Evolutionary conservation across 2,113 vertebrate genomes (phyloP).

Genomic region (Rhagologus leucostigma): DNA sequence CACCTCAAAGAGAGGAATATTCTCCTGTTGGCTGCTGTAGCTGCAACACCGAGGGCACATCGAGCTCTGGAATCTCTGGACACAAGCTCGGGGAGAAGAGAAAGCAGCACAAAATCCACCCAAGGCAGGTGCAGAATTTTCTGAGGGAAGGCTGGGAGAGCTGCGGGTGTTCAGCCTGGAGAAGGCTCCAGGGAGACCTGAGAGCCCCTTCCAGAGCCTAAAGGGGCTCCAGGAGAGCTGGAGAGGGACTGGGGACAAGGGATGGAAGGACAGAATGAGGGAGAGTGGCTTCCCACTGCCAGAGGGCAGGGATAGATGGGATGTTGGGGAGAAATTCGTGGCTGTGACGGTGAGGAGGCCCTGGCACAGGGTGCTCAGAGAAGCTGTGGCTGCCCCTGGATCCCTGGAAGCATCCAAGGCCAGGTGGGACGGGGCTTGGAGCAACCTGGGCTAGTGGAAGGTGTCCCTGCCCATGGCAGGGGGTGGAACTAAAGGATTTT

Average conservation of each 20-base stretch:
- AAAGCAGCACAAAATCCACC: neutral
- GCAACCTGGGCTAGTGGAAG: rapidly evolving
- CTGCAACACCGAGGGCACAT: neutral
- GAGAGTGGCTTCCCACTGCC: neutral
- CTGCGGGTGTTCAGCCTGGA: neutral
- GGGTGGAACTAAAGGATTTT: neutral
- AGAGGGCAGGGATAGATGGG: rapidly evolving
- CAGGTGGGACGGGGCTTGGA: rapidly evolving
- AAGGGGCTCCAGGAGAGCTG: neutral
- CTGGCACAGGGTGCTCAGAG: rapidly evolving
- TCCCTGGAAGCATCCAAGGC: neutral
- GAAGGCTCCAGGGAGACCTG: neutral
- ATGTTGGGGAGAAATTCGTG: rapidly evolving
- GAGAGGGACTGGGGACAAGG: neutral
- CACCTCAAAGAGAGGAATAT: neutral
- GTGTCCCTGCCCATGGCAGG: too few species aligned
- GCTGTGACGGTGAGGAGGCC: rapidly evolving
- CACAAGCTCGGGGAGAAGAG: neutral
- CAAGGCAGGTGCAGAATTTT: neutral
- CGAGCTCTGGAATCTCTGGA: neutral
- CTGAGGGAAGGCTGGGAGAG: neutral
- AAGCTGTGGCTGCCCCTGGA: neutral
- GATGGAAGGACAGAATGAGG: neutral
- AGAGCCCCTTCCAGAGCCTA: neutral
- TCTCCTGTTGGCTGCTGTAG: neutral